These are phyloP conservation scores for Petrosia ficiformis DNA, from an alignment of 37 sponge, comb jelly and placozoan genomes.

Conservation along the genomic window DNA sequence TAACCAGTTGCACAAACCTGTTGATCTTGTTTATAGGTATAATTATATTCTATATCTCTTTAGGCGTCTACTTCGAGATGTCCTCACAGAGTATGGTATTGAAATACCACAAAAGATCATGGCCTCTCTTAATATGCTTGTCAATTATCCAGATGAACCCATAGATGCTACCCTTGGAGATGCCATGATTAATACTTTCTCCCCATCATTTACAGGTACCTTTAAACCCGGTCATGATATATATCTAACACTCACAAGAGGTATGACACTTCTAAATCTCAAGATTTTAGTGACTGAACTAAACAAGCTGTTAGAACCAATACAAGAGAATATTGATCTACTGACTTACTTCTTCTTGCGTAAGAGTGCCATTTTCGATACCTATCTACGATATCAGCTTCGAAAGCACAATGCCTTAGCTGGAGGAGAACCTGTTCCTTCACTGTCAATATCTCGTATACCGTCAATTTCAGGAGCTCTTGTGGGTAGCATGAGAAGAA, in stretches of 20 bases:
- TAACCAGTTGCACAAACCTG: too few species aligned
- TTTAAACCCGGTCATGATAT: constrained; percentile 12
- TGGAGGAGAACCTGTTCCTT: not conserved
- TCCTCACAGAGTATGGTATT: constrained; percentile 46
- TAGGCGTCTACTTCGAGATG: constrained; percentile 25
- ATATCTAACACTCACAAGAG: constrained; percentile 9
- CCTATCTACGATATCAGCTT: constrained; percentile 50
- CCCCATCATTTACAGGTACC: constrained; percentile 13
- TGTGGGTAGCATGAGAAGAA: not conserved
- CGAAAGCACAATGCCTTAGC: constrained; percentile 4
- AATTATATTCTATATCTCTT: not conserved
- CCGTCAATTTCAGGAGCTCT: not conserved
- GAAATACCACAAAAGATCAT: constrained; percentile 6
- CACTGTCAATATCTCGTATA: not conserved
- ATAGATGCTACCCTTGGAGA: not conserved
- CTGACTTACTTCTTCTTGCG: constrained; percentile 52
- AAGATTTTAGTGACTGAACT: constrained; percentile 13
- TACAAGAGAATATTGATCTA: constrained; percentile 40
- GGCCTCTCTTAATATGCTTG: constrained; percentile 1
- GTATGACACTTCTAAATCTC: constrained; percentile 9
- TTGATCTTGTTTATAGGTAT: too few species aligned
- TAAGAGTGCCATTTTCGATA: constrained; percentile 61
- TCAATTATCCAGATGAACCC: constrained; percentile 36
- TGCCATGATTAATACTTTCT: not conserved
- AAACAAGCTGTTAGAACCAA: constrained; percentile 18